Conservation (phyloP, 2,113 vertebrate genomes). For the Gobio gobio region DNA sequence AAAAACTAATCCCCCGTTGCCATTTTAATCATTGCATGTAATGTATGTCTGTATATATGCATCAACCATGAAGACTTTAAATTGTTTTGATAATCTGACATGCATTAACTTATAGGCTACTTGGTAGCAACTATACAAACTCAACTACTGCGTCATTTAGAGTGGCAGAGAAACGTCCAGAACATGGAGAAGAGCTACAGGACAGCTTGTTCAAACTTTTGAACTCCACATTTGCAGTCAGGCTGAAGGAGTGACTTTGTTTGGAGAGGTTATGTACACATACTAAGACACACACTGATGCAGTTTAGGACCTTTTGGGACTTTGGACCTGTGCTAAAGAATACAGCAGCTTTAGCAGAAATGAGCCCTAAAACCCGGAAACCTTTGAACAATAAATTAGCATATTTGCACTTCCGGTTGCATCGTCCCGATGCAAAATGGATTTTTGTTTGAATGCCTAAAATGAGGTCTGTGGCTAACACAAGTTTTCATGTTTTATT, state of each 20-base stretch:
- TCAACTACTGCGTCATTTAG: neutral
- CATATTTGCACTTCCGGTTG: neutral
- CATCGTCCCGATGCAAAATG: neutral
- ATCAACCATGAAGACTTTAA: neutral
- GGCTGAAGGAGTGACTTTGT: neutral
- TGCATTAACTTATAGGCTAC: neutral
- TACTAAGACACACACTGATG: neutral
- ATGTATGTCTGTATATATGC: neutral
- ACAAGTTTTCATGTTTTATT: neutral
- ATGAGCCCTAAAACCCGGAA: neutral
- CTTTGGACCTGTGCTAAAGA: neutral
- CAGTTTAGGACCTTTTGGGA: neutral
- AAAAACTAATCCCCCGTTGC: neutral
- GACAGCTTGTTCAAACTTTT: neutral
- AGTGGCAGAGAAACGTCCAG: neutral
- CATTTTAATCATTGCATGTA: neutral
- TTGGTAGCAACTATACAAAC: neutral
- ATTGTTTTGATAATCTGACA: neutral
- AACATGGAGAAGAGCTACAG: neutral
- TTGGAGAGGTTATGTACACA: slow-evolving; percentile 19
- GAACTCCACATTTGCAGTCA: neutral
- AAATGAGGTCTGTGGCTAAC: neutral
- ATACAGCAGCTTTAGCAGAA: neutral
- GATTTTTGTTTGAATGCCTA: too few species aligned
- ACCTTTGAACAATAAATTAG: neutral